Percentiles rank a stretch among this genome's conserved stretches.
Conservation (phyloP, 2,113 vertebrate species). For the Pseudonaja textilis region DNA sequence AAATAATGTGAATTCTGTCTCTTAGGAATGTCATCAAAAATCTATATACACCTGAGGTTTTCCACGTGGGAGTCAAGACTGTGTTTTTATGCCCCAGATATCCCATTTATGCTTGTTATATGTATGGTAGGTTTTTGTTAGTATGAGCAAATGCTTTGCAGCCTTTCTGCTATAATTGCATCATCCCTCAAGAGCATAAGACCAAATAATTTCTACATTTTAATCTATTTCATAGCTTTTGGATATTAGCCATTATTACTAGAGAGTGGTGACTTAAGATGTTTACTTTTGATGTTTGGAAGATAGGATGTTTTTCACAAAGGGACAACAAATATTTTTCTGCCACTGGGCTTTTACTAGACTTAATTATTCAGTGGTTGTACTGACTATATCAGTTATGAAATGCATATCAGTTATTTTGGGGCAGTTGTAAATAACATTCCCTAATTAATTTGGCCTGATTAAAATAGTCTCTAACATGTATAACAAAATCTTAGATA, state of each 20-base stretch:
- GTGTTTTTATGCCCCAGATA: background rate
- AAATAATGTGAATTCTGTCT: constrained; percentile 5
- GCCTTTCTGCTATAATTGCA: background rate
- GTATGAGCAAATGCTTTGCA: background rate
- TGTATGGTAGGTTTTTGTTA: background rate
- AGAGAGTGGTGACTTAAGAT: background rate
- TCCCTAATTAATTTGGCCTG: background rate
- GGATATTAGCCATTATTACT: background rate
- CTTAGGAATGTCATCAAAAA: constrained; percentile 19
- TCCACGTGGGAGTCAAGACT: background rate
- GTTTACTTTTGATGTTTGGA: background rate
- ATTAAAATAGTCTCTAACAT: background rate
- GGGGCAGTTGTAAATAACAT: background rate
- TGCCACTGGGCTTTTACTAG: background rate
- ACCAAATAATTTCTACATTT: background rate
- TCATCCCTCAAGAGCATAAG: background rate
- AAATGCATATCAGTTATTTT: background rate
- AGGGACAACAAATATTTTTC: background rate
- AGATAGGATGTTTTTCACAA: background rate
- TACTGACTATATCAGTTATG: background rate
- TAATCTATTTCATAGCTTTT: background rate
- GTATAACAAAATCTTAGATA: background rate
- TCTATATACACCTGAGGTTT: constrained; percentile 25
- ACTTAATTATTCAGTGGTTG: background rate
- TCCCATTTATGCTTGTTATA: background rate